A percentile compares a stretch with the other conserved stretches of the same genome.
Conservation (phyloP, 2,797 vertebrate species). For the Rhadinocentrus ornatus region DNA sequence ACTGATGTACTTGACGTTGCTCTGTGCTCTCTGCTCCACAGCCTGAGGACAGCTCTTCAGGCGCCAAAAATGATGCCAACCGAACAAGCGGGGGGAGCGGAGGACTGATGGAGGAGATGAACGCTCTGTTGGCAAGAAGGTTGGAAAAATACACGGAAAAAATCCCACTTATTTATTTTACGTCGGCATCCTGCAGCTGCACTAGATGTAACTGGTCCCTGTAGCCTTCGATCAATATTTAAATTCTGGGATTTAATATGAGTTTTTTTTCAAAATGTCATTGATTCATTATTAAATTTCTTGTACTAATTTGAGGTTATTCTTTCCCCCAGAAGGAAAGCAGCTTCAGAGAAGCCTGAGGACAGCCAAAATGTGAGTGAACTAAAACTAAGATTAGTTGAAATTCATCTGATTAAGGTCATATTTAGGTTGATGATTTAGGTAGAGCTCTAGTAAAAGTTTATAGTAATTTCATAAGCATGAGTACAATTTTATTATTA, state of each 20-base stretch:
- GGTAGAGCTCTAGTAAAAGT: background rate
- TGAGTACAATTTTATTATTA: background rate
- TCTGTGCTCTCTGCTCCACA: conserved; percentile 57
- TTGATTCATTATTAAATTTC: background rate
- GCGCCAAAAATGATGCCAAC: conserved; percentile 90
- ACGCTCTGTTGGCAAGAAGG: conserved; percentile 97
- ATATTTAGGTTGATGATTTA: conserved; percentile 2
- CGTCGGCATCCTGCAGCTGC: background rate
- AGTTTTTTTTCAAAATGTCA: background rate
- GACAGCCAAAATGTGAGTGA: conserved; percentile 93
- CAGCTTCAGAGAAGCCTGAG: conserved; percentile 93
- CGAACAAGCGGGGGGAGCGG: conserved; percentile 93
- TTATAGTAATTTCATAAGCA: background rate
- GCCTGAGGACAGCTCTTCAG: conserved; percentile 88
- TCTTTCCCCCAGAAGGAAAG: conserved; percentile 91
- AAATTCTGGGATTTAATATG: conserved; percentile 1
- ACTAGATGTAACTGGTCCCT: background rate
- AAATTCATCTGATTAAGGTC: background rate
- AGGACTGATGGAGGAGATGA: conserved; percentile 99
- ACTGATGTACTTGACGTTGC: background rate
- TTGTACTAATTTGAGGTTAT: conserved; percentile 59
- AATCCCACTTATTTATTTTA: background rate
- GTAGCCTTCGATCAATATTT: conserved; percentile 19
- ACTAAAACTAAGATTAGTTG: background rate
- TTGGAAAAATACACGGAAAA: conserved; percentile 66